phyloP scores from a whole-genome alignment of 2,113 vertebrate genomes.

The Misgurnus anguillicaudatus region DNA sequence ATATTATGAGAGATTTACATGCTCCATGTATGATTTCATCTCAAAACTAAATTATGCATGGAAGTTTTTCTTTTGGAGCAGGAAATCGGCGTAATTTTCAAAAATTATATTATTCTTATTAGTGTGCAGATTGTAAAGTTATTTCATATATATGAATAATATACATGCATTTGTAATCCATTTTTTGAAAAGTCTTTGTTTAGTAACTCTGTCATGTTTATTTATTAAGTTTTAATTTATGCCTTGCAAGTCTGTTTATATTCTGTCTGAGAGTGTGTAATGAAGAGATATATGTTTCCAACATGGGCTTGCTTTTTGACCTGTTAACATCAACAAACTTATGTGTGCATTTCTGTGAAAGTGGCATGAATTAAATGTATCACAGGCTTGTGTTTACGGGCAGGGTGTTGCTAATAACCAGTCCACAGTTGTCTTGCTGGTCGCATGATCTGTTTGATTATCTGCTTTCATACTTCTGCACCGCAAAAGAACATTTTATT shows the following conservation, averaged over 20 bases:
- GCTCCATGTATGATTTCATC: constrained; percentile 9
- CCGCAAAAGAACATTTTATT: not conserved
- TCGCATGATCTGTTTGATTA: not conserved
- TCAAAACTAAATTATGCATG: constrained; percentile 5
- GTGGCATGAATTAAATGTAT: not conserved
- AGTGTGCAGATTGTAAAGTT: not conserved
- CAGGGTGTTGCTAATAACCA: not conserved
- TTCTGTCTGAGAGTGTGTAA: too few relatives aligned
- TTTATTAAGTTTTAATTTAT: too few relatives aligned
- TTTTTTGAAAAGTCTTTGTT: too few relatives aligned
- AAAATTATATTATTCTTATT: not conserved
- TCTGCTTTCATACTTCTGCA: constrained; percentile 1
- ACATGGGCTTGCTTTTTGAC: not conserved
- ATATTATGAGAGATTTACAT: constrained; percentile 26
- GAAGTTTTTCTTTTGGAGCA: not conserved
- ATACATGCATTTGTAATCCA: too few relatives aligned
- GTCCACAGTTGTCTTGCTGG: constrained; percentile 5
- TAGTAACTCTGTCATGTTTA: too few relatives aligned
- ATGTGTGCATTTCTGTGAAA: not conserved
- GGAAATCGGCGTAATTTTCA: not conserved
- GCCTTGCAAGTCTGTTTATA: too few relatives aligned
- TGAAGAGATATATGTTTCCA: too few relatives aligned
- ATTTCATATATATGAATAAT: not conserved
- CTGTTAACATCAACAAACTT: not conserved
- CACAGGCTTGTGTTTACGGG: not conserved